Evolutionary conservation across 1,140 invertebrate genomes (phyloP).

Genomic region (Apolygus lucorum): DNA sequence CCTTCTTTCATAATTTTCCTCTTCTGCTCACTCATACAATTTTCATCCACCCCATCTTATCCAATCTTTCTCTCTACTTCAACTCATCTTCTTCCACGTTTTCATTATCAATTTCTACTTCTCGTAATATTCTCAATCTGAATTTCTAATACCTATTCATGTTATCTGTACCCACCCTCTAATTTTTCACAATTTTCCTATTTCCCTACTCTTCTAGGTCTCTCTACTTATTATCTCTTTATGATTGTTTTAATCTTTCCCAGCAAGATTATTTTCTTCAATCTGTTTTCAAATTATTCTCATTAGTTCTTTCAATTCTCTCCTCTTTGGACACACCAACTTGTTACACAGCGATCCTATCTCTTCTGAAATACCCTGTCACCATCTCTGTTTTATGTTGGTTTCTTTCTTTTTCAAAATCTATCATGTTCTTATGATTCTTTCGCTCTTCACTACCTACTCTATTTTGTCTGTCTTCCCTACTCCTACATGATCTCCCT

Average conservation of each 20-base stretch:
- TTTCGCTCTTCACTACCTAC: background rate
- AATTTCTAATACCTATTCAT: background rate
- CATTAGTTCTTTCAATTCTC: background rate
- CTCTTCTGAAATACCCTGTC: background rate
- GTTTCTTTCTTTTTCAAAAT: background rate
- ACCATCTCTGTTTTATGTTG: background rate
- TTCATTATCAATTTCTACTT: background rate
- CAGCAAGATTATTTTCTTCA: background rate
- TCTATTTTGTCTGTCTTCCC: background rate
- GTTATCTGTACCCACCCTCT: background rate
- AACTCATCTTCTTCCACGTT: background rate
- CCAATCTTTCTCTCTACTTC: too few species aligned
- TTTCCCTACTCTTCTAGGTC: background rate
- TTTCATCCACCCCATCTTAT: background rate
- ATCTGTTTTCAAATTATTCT: background rate
- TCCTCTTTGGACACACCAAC: background rate
- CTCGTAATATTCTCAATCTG: background rate
- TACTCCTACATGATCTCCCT: background rate
- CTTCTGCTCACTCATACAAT: background rate
- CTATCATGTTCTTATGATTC: background rate
- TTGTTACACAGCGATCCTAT: background rate
- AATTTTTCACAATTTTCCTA: background rate
- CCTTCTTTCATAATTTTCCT: background rate
- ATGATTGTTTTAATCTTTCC: background rate
- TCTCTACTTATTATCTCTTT: background rate